Conservation (phyloP, 2,797 vertebrate species). For the Parotocinclus haroldoi region DNA sequence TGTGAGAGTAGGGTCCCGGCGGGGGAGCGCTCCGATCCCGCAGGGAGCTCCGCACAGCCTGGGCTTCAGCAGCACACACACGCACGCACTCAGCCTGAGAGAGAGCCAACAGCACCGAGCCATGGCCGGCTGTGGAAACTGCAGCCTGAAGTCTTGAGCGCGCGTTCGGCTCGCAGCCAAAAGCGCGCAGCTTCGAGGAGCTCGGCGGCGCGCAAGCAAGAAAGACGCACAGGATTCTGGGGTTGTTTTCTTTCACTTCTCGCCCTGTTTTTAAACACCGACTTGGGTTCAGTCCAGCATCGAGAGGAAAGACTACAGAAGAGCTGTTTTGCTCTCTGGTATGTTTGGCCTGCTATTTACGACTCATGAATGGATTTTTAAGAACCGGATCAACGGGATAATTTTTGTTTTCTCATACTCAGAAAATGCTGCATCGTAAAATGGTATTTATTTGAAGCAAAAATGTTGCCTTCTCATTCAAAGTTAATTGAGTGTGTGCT, state of each 20-base stretch:
- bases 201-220: slow-evolving; percentile 45
- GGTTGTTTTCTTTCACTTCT: slow-evolving; percentile 34
- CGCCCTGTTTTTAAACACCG: slow-evolving; percentile 24
- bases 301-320: slow-evolving; percentile 27
- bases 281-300: slow-evolving; percentile 39
- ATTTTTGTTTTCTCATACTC: too few species aligned
- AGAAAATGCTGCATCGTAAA: too few species aligned
- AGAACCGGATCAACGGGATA: too few species aligned
- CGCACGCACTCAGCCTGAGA: slow-evolving; percentile 50
- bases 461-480: too few species aligned
- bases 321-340: neutral
- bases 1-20: slow-evolving; percentile 99
- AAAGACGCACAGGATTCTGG: slow-evolving; percentile 60
- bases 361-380: too few species aligned
- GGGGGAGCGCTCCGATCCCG: slow-evolving; percentile 99
- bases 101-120: slow-evolving; percentile 95
- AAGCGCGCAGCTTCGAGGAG: slow-evolving; percentile 57
- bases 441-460: too few species aligned
- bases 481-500: too few species aligned
- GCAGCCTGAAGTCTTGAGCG: slow-evolving; percentile 55
- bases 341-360: too few species aligned
- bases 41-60: slow-evolving; percentile 99
- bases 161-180: slow-evolving; percentile 54
- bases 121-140: slow-evolving; percentile 80
- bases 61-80: slow-evolving; percentile 74